These are phyloP conservation scores for Drosophila cracens DNA, from an alignment of 2,888 invertebrate species.

Conservation along the genomic window DNA sequence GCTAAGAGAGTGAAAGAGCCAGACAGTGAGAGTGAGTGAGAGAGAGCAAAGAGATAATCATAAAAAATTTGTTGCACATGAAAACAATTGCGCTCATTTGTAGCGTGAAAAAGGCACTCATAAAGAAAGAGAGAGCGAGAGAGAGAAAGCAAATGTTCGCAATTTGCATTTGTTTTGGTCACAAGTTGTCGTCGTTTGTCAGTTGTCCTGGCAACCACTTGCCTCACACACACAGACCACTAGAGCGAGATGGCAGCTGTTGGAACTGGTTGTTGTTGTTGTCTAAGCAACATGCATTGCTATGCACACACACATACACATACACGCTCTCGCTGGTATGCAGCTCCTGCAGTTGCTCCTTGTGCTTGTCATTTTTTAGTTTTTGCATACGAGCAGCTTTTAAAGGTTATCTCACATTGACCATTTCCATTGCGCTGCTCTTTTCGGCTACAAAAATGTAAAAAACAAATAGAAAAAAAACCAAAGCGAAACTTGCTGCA, in stretches of 20 bases:
- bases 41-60: slow-evolving; percentile 59
- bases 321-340: slow-evolving; percentile 2
- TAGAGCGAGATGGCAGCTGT: slow-evolving; percentile 33
- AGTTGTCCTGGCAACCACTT: slow-evolving; percentile 66
- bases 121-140: background rate
- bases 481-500: slow-evolving; percentile 18
- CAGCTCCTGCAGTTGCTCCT: slow-evolving; percentile 34
- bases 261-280: slow-evolving; percentile 31
- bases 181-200: slow-evolving; percentile 72
- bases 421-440: slow-evolving; percentile 49
- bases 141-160: slow-evolving; percentile 12
- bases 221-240: slow-evolving; percentile 2
- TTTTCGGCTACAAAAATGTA: slow-evolving; percentile 30
- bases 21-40: background rate
- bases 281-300: slow-evolving; percentile 67
- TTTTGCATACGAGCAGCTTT: slow-evolving; percentile 73
- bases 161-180: slow-evolving; percentile 73
- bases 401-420: slow-evolving; percentile 71
- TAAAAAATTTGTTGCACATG: slow-evolving; percentile 70
- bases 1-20: background rate
- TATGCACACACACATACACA: slow-evolving; percentile 35
- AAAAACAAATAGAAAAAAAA: slow-evolving; percentile 7
- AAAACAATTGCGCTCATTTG: slow-evolving; percentile 77
- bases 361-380: slow-evolving; percentile 69
- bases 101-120: slow-evolving; percentile 27